phyloP scores from a whole-genome alignment of 1,140 invertebrate species.

The Lepidotrigona ventralis region DNA sequence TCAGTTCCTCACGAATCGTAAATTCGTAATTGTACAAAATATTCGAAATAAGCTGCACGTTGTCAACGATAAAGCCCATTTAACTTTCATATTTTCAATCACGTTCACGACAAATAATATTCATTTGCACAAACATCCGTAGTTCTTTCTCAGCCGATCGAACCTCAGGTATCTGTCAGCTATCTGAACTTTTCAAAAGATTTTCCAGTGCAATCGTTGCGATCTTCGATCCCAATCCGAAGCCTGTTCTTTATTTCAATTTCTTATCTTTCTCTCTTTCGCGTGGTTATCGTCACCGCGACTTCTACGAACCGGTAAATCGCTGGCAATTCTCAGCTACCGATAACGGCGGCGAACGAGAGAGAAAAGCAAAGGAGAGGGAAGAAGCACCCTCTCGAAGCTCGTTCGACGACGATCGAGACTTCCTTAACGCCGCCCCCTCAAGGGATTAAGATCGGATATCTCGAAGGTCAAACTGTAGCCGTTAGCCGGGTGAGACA shows the following conservation, averaged over 20 bases:
- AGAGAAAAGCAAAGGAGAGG: too few relatives aligned
- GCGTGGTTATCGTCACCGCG: conserved; percentile 43
- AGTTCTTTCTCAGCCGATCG: too few relatives aligned
- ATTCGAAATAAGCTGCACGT: too few relatives aligned
- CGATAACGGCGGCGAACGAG: conserved; percentile 34
- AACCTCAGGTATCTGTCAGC: too few relatives aligned
- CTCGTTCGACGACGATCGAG: background rate
- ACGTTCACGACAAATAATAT: too few relatives aligned
- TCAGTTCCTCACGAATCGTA: too few relatives aligned
- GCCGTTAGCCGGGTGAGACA: conserved; percentile 37
- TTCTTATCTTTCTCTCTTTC: conserved; percentile 40
- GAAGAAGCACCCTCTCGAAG: background rate
- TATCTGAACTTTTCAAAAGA: background rate
- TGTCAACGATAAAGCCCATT: too few relatives aligned
- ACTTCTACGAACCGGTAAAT: conserved; percentile 45
- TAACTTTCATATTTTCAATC: too few relatives aligned
- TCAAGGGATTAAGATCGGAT: conserved; percentile 50
- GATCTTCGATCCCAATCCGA: background rate
- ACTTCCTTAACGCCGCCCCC: conserved; percentile 37
- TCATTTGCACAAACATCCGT: too few relatives aligned
- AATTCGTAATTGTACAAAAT: too few relatives aligned
- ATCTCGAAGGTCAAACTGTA: conserved; percentile 32
- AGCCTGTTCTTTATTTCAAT: conserved; percentile 31
- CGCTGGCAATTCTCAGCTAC: conserved; percentile 39
- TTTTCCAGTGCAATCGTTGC: background rate